Evolutionary conservation across 64 coral and sea anemone genomes (phyloP), one percentile per base, ranked within the genome.

Genomic region (Platygyra sinensis): DNA sequence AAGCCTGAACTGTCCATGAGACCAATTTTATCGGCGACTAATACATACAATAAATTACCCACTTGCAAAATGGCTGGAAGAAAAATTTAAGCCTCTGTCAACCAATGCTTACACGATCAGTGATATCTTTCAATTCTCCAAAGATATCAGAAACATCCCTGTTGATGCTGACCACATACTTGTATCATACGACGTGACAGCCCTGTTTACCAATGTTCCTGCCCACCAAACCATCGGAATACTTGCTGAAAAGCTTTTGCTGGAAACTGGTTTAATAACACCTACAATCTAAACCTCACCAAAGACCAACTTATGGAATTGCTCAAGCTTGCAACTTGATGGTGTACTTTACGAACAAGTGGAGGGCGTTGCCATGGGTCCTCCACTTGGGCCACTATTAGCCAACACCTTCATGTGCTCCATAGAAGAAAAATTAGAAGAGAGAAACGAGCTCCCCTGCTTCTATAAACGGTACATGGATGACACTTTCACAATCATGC

Each of bases 341-440:
- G 55, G 80, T 27, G 42, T 30, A 24, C 80, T 84, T 42, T 84
- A 60, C 64, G 64, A 84, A 27, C 80, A 84, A 60, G 80, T 84
- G 12, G 80, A 84, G 17, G 55, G 80, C 20, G 80, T 84, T 25
- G 80, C 80, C 9, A 84, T 84, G 80, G 57, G 57, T 17, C 39
- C 16, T 75, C 33, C 72, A 46, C 29, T 75, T 18, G 62, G 62
- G 62, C 62, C 62, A 18, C 77, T 80, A 60, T 24, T 65, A 33
- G 80, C 30, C 80, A 84, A 84, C 61, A 86, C 82, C 30, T 86
- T 86, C n/a, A 69, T 86, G 82, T 86, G 60, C 62, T 86, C 62
- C 22, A 71, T 86, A 86, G 82, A 86, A 22, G 82, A 86, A 52
- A 69, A 50, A 65, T 62, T 86, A 18, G n/a, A 72, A 86, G 62